Conservation (phyloP, 2,797 vertebrate species). For the Microcaecilia unicolor region DNA sequence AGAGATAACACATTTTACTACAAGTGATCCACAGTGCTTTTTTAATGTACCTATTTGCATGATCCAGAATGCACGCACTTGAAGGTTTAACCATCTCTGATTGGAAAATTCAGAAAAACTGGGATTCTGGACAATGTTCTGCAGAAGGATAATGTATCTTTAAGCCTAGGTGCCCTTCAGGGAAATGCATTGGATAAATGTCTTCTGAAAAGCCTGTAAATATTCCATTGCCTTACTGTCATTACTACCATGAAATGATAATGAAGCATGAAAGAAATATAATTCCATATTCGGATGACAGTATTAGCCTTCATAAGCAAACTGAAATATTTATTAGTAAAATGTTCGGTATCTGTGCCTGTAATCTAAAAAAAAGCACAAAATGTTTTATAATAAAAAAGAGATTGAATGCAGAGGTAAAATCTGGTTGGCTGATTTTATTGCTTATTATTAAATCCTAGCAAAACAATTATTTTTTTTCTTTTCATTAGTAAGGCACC, state of each 20-base stretch:
- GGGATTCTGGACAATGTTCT: constrained; percentile 54
- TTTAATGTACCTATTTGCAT: constrained; percentile 9
- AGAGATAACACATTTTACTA: constrained; percentile 6
- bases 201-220: constrained; percentile 78
- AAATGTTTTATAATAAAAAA: constrained; percentile 83
- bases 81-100: constrained; percentile 34
- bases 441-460: constrained; percentile 98
- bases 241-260: constrained; percentile 78
- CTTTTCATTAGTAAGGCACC: constrained; percentile 90
- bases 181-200: constrained; percentile 77
- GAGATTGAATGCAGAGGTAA: constrained; percentile 77
- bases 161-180: constrained; percentile 84
- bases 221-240: constrained; percentile 80
- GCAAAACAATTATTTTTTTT: constrained; percentile 94
- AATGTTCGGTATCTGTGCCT: constrained; percentile 67
- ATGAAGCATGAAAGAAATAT: constrained; percentile 83
- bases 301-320: constrained; percentile 80
- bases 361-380: constrained; percentile 72
- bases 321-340: constrained; percentile 91
- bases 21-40: constrained; percentile 9
- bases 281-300: constrained; percentile 87
- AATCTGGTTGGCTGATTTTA: constrained; percentile 94
- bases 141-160: constrained; percentile 69
- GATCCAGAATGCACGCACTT: constrained; percentile 22
- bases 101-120: constrained; percentile 55